Evolutionary conservation across 2,113 vertebrate genomes (phyloP).

Genomic region (Probosciger aterrimus): DNA sequence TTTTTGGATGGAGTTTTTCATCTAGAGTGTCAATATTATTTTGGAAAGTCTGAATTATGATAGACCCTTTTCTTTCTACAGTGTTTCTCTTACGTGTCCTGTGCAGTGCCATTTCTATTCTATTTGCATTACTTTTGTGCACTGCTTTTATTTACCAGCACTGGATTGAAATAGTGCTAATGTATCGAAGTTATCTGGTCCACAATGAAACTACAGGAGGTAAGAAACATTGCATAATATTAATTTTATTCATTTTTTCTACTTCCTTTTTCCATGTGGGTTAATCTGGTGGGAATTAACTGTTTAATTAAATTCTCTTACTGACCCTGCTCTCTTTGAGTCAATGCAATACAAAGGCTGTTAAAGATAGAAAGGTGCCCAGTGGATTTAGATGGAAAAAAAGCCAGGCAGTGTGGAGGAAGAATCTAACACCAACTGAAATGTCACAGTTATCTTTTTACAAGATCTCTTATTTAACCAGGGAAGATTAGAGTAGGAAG

Average conservation of each 20-base stretch:
- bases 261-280: background rate
- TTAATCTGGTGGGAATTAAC: background rate
- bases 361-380: background rate
- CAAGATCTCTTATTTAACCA: background rate
- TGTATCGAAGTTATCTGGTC: constrained; percentile 74
- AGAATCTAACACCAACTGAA: background rate
- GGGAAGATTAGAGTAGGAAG: background rate
- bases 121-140: constrained; percentile 56
- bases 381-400: background rate
- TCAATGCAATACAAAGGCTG: background rate
- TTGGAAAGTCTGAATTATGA: background rate
- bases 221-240: constrained; percentile 53
- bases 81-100: constrained; percentile 55
- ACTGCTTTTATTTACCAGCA: constrained; percentile 65
- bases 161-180: constrained; percentile 83
- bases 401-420: background rate
- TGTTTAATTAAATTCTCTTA: background rate
- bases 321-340: background rate
- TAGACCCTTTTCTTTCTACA: constrained; percentile 18
- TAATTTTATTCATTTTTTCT: background rate
- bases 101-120: constrained; percentile 10
- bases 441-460: background rate
- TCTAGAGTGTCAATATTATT: background rate
- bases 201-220: constrained; percentile 66
- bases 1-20: background rate